Conservation (phyloP, 2,888 invertebrate genomes). For the Hemicrepidius hirtus region DNA sequence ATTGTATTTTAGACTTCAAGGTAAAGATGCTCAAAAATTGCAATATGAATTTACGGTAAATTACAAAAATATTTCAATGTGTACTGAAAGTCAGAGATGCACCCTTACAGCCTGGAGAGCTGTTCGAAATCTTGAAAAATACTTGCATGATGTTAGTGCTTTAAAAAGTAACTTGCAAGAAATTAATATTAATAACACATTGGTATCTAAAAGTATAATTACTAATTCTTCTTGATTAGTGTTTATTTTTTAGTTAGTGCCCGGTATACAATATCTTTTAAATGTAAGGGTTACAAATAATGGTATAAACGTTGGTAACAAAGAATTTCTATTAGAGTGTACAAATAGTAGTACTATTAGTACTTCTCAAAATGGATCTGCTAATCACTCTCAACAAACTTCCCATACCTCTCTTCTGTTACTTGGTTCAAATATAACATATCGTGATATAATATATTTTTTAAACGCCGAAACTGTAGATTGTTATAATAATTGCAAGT, state of each 20-base stretch:
- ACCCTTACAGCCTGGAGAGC: constrained; percentile 50
- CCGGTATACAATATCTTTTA: constrained; percentile 35
- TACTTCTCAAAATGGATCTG: background rate
- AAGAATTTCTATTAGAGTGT: constrained; percentile 38
- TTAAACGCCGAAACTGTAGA: constrained; percentile 43
- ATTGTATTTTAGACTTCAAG: constrained; percentile 45
- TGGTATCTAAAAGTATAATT: constrained; percentile 22
- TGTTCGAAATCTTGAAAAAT: constrained; percentile 44
- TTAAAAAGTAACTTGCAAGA: constrained; percentile 29
- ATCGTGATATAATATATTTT: constrained; percentile 51
- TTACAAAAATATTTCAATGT: constrained; percentile 28
- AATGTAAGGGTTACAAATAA: constrained; percentile 30
- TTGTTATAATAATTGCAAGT: constrained; percentile 37
- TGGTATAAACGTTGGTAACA: constrained; percentile 17
- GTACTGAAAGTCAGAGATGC: constrained; percentile 45
- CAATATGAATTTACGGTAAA: constrained; percentile 47
- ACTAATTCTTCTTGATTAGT: background rate
- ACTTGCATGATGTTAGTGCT: constrained; percentile 28
- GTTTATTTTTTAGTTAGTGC: constrained; percentile 26
- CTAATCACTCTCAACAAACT: constrained; percentile 1
- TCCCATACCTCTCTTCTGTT: constrained; percentile 2
- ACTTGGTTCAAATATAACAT: constrained; percentile 49
- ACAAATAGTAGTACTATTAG: background rate
- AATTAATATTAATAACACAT: constrained; percentile 49
- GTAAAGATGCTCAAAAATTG: constrained; percentile 50